Base-by-base conservation (phyloP, 2,113 vertebrate genomes). In the Zootoca vivipara region DNA sequence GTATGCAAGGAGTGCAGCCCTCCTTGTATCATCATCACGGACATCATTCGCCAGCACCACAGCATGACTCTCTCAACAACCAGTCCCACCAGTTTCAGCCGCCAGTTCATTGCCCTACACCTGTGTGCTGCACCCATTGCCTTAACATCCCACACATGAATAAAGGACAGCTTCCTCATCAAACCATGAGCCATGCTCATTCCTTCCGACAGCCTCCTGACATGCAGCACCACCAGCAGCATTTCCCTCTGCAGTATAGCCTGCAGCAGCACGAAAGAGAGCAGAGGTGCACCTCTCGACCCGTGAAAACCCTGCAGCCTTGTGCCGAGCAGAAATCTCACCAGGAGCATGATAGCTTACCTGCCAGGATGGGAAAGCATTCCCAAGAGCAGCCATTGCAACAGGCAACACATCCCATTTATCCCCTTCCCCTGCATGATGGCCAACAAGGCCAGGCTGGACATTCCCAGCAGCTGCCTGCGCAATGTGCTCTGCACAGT, bases 71-170 rank as follows among this genome's bases (percentile, higher is more conserved):
- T 67, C 94, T 94, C 67, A 97, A 94, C 86, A 97, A 95, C 75
- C 96, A 97, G 8, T 88, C 96, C 28, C 98, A 96, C 33, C 97
- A 96, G 72, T 97, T 98, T 92, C 97, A 97, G 77, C 38, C 96
- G 67, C 97, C 97, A 3, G 91, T 96, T n/a, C 97, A 97, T 88
- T 95, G 96, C 33, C 93, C 96, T 0, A 92, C 95, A 0, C 97
- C 98, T 3, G 33, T 97, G 78, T 99, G 98, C 87, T 99, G 98
- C 81, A 96, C 98, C 0, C 98, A 97, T 87, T 98, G 98, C 90
- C 88, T 97, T 69, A 91, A 94, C 0, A 1, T 90, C 30, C 95
- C 96, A 0, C 95, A 96, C 3, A 79, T 95, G 2, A 96, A 82
- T 93, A 97, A 96, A 93, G 91, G 94, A 77, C 97, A 95, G 33